Evolutionary conservation across 2,113 vertebrate genomes (phyloP).

Genomic region (Mesembrinibis cayennensis): DNA sequence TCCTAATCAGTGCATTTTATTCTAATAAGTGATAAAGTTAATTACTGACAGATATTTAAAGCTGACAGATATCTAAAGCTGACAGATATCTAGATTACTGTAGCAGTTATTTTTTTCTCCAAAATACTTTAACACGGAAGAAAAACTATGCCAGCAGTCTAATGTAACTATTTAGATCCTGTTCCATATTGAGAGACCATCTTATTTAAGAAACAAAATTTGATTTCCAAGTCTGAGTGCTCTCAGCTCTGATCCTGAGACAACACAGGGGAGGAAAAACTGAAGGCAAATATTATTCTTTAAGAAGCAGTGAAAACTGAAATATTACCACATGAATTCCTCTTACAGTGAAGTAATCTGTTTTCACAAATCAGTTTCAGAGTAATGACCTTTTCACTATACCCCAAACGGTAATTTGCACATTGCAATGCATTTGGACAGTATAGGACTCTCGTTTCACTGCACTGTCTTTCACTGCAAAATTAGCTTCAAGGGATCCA

Average conservation of each 20-base stretch:
- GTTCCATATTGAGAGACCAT: not conserved
- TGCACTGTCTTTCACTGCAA: not conserved
- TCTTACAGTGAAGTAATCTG: not conserved
- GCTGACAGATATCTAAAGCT: not conserved
- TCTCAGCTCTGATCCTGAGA: not conserved
- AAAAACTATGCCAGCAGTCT: not conserved
- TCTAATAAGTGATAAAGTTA: slow-evolving; percentile 49
- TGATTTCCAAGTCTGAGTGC: not conserved
- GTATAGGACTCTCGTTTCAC: rapidly evolving
- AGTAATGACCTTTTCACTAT: not conserved
- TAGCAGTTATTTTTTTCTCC: not conserved
- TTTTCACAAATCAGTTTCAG: not conserved
- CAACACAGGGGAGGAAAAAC: not conserved
- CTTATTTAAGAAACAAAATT: not conserved
- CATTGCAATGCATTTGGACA: not conserved
- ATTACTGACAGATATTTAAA: slow-evolving; percentile 19
- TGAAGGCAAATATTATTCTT: not conserved
- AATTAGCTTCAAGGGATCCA: not conserved
- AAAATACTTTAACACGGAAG: not conserved
- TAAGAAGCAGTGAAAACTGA: not conserved
- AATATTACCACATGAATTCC: not conserved
- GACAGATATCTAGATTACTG: not conserved
- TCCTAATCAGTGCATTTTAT: slow-evolving; percentile 62
- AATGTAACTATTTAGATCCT: not conserved
- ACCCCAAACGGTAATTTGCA: not conserved